Percentiles rank a stretch among this genome's conserved stretches.
Evolutionary conservation across 2,888 invertebrate genomes (phyloP).

Genomic region (Amphipoea oculea): DNA sequence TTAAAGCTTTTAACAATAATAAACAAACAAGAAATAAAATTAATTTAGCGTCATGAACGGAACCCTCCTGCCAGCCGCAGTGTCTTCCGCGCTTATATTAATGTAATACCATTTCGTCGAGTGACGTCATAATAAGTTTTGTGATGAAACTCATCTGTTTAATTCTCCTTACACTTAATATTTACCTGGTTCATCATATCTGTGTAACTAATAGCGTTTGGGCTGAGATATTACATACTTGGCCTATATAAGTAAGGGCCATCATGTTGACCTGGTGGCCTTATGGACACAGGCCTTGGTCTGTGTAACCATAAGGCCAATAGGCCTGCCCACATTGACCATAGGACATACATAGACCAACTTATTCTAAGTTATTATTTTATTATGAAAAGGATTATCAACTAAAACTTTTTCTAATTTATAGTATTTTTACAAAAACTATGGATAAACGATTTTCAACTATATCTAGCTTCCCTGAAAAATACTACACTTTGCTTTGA

Average conservation of each 20-base stretch:
- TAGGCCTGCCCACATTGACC: too few species aligned
- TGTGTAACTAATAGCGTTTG: conserved; percentile 4
- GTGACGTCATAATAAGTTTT: conserved; percentile 55
- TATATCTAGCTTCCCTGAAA: not conserved
- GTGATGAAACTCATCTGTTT: conserved; percentile 51
- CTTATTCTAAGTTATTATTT: not conserved
- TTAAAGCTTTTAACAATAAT: conserved; percentile 3
- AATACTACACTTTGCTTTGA: not conserved
- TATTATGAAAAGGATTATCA: not conserved
- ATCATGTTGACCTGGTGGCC: not conserved
- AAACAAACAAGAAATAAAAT: conserved; percentile 43
- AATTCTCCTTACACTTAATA: conserved; percentile 41
- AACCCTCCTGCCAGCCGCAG: conserved; percentile 32
- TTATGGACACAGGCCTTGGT: not conserved
- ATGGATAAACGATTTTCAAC: not conserved
- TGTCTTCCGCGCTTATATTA: conserved; percentile 39
- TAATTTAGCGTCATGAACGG: conserved; percentile 21
- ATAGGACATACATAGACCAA: not conserved
- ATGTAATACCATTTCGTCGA: conserved; percentile 36
- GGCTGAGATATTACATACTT: not conserved
- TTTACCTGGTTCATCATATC: conserved; percentile 33
- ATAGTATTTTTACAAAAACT: not conserved
- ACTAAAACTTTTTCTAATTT: not conserved
- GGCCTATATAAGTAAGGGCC: not conserved
- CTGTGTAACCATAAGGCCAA: too few species aligned